These are phyloP conservation scores for Anas platyrhynchos DNA, from an alignment of 2,113 vertebrate species.

Conservation along the genomic window DNA sequence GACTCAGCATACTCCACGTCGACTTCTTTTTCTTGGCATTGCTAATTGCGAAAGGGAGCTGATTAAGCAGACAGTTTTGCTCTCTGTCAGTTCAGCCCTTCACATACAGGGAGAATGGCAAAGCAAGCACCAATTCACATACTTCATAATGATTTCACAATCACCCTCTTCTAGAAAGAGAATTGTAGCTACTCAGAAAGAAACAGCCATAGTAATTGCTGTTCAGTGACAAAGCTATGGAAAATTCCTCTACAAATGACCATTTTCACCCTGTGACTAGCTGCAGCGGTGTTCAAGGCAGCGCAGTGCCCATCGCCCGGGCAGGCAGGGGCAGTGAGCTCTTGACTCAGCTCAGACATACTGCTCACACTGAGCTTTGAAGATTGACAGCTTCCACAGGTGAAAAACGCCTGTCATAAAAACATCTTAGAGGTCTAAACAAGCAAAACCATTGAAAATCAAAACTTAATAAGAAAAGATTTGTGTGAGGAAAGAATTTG, in stretches of 20 bases:
- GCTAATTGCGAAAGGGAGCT: neutral
- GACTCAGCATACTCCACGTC: neutral
- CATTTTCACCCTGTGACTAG: neutral
- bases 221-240: neutral
- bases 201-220: neutral
- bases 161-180: neutral
- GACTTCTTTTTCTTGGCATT: neutral
- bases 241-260: neutral
- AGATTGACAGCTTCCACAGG: neutral
- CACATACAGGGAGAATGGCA: slow-evolving; percentile 6
- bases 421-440: neutral
- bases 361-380: neutral
- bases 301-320: neutral
- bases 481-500: neutral
- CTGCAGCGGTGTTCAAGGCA: neutral
- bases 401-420: neutral
- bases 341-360: neutral
- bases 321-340: neutral
- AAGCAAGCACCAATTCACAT: neutral
- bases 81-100: neutral
- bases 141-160: neutral
- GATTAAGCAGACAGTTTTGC: neutral
- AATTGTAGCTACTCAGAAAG: neutral
- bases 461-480: neutral
- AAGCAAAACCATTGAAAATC: neutral